Base-by-base conservation (phyloP, 2,113 vertebrate species). In the Myiozetetes cayanensis region DNA sequence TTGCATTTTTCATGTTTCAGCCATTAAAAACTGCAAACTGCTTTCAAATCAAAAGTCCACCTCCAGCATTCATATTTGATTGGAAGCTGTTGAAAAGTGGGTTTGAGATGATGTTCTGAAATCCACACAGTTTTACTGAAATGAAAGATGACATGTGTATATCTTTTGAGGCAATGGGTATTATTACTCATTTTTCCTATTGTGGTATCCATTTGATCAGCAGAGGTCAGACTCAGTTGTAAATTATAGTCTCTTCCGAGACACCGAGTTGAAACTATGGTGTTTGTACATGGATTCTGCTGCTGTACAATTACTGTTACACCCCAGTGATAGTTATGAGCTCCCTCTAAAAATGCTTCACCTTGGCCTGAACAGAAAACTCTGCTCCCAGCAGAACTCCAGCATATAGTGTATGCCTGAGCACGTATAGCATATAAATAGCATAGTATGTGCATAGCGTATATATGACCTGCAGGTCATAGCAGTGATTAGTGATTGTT, bases 1-100 rank as follows among this genome's bases (percentile, higher is more conserved):
- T 92, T 52, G 30, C 35, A 39, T 89, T 95, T 94, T 93, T 81
- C 52, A 9, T 78, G 63, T 90, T 92, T 84, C 52, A 94, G 39
- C 55, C 79, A 49, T 86, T 90, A 63, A 86, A 91, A 94, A 24
- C n/a, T 52, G 15, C 44, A 81, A 77, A 14, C 47, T 56, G 56
- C 85, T 95, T 91, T 94, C 35, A 88, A 22, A 72, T 71, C 52
- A 77, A 13, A 96, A 78, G 47, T 84, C 82, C 44, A 31, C 72
- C 55, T 77, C 63, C 72, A 67, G 39, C 24, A 86, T 92, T 95
- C 56, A 55, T 6, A 22, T 88, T 80, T 88, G 63, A 84, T 88
- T 71, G 67, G 49, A 58, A 6, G 8, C 68, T 80, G 35, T 84
- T 93, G 68, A 89, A 61, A 84, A 84, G 27, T 78, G 72, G 68